Evolutionary conservation across 2,797 vertebrate species (phyloP).

Genomic region (Xerus rutilus): DNA sequence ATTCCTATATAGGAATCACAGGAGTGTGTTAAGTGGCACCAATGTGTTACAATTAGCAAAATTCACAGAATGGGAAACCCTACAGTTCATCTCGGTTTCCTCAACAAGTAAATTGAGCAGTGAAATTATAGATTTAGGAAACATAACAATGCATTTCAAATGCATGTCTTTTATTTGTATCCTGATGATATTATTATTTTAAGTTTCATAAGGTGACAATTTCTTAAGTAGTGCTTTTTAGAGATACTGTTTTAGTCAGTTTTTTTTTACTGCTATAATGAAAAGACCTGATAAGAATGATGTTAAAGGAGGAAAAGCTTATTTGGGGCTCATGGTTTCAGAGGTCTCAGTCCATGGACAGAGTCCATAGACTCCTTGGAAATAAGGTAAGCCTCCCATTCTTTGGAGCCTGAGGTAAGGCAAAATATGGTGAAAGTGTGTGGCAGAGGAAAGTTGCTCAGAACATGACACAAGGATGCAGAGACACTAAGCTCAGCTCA

Average conservation of each 20-base stretch:
- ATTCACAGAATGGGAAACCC: not conserved
- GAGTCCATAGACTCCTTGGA: no score
- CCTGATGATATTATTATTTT: not conserved
- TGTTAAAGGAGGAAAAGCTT: no score
- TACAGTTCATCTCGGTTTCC: not conserved
- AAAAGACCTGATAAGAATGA: no score
- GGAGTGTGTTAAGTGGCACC: not conserved
- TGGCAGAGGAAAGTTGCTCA: no score
- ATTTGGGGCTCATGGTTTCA: no score
- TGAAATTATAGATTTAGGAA: not conserved
- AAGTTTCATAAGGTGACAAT: not conserved
- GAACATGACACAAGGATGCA: no score
- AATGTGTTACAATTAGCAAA: not conserved
- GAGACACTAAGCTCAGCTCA: no score
- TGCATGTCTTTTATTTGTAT: not conserved
- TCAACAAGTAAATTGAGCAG: constrained; percentile 15
- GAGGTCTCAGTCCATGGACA: no score
- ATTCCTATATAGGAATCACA: not conserved
- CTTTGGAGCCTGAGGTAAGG: no score
- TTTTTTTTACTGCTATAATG: no score
- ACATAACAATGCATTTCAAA: constrained; percentile 9
- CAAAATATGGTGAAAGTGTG: no score
- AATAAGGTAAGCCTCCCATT: no score
- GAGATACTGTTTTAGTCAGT: not conserved
- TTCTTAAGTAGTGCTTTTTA: not conserved